A percentile compares a stretch with the other conserved stretches of the same genome.
Conservation (phyloP, 2,888 invertebrate species). For the Stenichneumon culpator region DNA sequence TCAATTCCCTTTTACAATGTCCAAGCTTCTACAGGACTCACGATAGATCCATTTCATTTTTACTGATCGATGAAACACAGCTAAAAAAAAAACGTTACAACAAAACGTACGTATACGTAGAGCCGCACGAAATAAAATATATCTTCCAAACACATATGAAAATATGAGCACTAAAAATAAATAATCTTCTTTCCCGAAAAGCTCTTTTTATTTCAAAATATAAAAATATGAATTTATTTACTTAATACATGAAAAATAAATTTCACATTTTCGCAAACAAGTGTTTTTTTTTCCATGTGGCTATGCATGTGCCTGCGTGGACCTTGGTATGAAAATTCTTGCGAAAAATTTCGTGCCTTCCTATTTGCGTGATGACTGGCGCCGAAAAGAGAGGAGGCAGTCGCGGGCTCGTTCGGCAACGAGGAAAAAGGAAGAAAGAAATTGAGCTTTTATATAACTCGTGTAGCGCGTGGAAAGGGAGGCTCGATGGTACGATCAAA, state of each 20-base stretch:
- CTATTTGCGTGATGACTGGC: conserved; percentile 46
- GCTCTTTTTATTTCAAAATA: too few relatives aligned
- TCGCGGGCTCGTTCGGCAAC: conserved; percentile 21
- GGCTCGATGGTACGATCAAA: conserved; percentile 61
- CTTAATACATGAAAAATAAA: too few relatives aligned
- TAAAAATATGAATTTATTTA: too few relatives aligned
- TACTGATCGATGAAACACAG: background rate
- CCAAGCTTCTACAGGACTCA: background rate
- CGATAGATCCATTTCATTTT: background rate
- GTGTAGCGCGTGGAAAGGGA: background rate
- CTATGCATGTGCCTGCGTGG: background rate
- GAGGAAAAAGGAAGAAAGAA: background rate
- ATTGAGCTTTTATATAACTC: conserved; percentile 12
- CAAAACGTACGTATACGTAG: too few relatives aligned
- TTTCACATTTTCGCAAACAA: too few relatives aligned
- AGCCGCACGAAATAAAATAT: too few relatives aligned
- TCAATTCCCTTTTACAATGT: conserved; percentile 19
- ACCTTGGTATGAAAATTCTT: background rate
- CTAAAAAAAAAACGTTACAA: too few relatives aligned
- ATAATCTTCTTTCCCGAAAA: too few relatives aligned
- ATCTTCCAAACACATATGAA: too few relatives aligned
- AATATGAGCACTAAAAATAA: too few relatives aligned
- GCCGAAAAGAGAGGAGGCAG: conserved; percentile 12
- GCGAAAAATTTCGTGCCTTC: conserved; percentile 9
- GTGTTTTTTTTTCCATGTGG: too few relatives aligned